These are phyloP conservation scores for Anguilla marmorata DNA, from an alignment of 2,797 vertebrate species.

Conservation along the genomic window DNA sequence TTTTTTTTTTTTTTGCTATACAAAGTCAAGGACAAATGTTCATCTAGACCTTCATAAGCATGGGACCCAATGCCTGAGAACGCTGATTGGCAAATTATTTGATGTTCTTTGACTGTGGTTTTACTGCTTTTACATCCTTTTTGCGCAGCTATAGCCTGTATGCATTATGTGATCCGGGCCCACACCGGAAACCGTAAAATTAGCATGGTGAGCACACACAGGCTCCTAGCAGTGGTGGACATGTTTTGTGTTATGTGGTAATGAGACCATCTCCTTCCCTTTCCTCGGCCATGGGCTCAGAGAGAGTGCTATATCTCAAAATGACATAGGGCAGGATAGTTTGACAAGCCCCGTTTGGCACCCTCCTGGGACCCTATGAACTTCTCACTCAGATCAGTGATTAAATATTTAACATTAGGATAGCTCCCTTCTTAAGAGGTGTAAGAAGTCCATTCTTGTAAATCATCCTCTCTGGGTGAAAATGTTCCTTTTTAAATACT, in stretches of 20 bases:
- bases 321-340: slow-evolving; percentile 43
- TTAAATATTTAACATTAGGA: slow-evolving; percentile 70
- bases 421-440: slow-evolving; percentile 54
- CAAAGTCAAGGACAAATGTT: not conserved
- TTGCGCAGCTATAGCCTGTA: not conserved
- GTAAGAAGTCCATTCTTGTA: slow-evolving; percentile 18
- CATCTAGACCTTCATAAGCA: not conserved
- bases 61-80: not conserved
- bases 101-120: not conserved
- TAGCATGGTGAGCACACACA: slow-evolving; percentile 5
- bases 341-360: slow-evolving; percentile 49
- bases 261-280: not conserved
- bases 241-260: not conserved
- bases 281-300: slow-evolving; percentile 18
- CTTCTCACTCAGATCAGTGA: slow-evolving; percentile 56
- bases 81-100: not conserved
- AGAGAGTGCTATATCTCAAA: slow-evolving; percentile 45
- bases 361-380: slow-evolving; percentile 58
- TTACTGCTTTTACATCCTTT: not conserved
- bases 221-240: not conserved
- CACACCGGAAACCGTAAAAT: not conserved
- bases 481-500: not conserved
- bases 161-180: not conserved
- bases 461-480: slow-evolving; percentile 21
- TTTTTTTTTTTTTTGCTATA: too few species aligned